phyloP scores from a whole-genome alignment of 1,140 invertebrate species.

The Papilio aristodemus region DNA sequence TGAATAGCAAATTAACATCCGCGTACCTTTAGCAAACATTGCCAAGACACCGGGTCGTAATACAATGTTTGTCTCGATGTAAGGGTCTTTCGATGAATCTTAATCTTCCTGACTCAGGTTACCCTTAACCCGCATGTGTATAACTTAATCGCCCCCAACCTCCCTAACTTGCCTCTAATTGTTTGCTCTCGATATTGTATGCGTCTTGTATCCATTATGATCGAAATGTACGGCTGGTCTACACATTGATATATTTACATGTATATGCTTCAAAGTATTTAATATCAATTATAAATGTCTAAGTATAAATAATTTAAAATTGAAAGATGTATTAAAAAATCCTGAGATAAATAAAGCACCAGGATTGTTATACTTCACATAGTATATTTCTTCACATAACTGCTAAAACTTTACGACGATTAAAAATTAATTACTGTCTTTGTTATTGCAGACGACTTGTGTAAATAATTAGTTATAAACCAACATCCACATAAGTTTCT shows the following conservation, averaged over 20 bases:
- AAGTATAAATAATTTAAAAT: no score
- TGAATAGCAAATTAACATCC: constrained; percentile 78
- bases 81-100: constrained; percentile 77
- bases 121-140: constrained; percentile 77
- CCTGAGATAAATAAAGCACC: no score
- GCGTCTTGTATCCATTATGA: constrained; percentile 44
- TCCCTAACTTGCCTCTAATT: constrained; percentile 75
- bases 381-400: no score
- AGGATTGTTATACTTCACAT: no score
- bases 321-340: no score
- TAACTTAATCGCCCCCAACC: constrained; percentile 73
- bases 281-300: no score
- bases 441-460: no score
- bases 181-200: constrained; percentile 78
- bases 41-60: constrained; percentile 70
- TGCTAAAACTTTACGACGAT: no score
- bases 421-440: no score
- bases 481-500: neutral
- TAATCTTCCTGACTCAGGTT: constrained; percentile 79
- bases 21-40: constrained; percentile 74
- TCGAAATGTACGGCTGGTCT: neutral
- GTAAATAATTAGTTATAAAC: neutral
- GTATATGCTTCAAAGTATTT: no score
- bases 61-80: constrained; percentile 78
- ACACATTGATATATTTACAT: neutral